Percentiles rank a stretch among this genome's conserved stretches.
Evolutionary conservation across 2,888 invertebrate species (phyloP).

Genomic region (Chrysolina haemoptera): DNA sequence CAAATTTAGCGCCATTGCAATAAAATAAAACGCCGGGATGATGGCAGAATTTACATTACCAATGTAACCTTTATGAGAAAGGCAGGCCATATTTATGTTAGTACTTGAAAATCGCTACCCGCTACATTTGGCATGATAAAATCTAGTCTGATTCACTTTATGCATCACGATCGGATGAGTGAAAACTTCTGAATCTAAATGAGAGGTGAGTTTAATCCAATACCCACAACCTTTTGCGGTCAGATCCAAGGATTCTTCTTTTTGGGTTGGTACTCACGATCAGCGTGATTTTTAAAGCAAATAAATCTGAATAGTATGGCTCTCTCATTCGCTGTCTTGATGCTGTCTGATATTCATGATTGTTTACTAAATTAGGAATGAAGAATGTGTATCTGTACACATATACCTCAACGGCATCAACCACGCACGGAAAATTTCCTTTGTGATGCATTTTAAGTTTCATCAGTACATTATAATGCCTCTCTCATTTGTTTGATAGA

Average conservation of each 20-base stretch:
- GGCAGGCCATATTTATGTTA: conserved; percentile 46
- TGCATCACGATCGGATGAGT: conserved; percentile 52
- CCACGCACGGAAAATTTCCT: conserved; percentile 1
- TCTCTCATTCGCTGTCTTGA: conserved; percentile 19
- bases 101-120: conserved; percentile 52
- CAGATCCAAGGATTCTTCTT: conserved; percentile 25
- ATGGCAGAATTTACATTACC: conserved; percentile 50
- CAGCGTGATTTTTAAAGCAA: conserved; percentile 21
- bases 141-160: conserved; percentile 54
- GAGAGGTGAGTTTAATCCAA: conserved; percentile 35
- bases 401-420: conserved; percentile 24
- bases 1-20: conserved; percentile 51
- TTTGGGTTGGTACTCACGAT: conserved; percentile 31
- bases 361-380: conserved; percentile 30
- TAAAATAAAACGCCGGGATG: conserved; percentile 46
- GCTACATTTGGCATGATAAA: conserved; percentile 52
- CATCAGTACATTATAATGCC: conserved; percentile 21
- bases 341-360: conserved; percentile 31
- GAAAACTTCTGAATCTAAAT: conserved; percentile 47
- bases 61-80: conserved; percentile 53
- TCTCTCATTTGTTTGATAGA: conserved; percentile 24
- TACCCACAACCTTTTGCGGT: conserved; percentile 41
- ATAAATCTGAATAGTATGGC: conserved; percentile 29
- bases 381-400: conserved; percentile 11
- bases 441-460: conserved; percentile 17